These are phyloP conservation scores for Hyposoter didymator DNA, from an alignment of 2,888 invertebrate species.

Conservation along the genomic window DNA sequence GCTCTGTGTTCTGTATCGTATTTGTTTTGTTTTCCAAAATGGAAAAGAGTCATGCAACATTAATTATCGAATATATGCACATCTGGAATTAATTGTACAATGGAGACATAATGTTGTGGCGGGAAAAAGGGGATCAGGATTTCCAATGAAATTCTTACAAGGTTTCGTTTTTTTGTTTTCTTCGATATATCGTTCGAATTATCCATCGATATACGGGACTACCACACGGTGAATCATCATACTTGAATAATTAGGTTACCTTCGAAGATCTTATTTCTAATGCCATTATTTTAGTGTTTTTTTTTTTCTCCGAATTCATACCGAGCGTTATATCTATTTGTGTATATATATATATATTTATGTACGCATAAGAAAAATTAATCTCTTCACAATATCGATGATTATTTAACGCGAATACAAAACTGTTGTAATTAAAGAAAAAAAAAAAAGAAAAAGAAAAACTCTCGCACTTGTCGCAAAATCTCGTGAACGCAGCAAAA, in stretches of 20 bases:
- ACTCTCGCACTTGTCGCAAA: conserved; percentile 37
- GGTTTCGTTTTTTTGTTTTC: conserved; percentile 53
- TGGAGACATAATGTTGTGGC: conserved; percentile 65
- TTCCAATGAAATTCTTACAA: conserved; percentile 68
- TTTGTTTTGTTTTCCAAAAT: conserved; percentile 22
- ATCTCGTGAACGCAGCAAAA: conserved; percentile 22
- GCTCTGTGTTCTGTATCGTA: neutral
- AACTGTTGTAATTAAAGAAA: conserved; percentile 3
- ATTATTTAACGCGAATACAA: conserved; percentile 53
- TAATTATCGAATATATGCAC: conserved; percentile 38
- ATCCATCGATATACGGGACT: conserved; percentile 70
- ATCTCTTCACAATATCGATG: conserved; percentile 52
- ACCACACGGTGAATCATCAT: conserved; percentile 71
- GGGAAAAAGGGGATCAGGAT: conserved; percentile 22
- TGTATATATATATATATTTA: conserved; percentile 26
- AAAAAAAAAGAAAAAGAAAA: conserved; percentile 1
- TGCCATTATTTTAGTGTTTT: conserved; percentile 63
- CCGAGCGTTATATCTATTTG: conserved; percentile 58
- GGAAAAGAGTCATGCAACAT: conserved; percentile 40
- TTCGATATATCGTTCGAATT: conserved; percentile 69
- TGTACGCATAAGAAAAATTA: conserved; percentile 47
- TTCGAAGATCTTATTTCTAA: conserved; percentile 67
- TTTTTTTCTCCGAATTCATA: conserved; percentile 67
- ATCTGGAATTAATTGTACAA: conserved; percentile 64
- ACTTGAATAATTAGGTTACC: conserved; percentile 70